Evolutionary conservation across 2,888 invertebrate species (phyloP).

Genomic region (Nasonia oneida): DNA sequence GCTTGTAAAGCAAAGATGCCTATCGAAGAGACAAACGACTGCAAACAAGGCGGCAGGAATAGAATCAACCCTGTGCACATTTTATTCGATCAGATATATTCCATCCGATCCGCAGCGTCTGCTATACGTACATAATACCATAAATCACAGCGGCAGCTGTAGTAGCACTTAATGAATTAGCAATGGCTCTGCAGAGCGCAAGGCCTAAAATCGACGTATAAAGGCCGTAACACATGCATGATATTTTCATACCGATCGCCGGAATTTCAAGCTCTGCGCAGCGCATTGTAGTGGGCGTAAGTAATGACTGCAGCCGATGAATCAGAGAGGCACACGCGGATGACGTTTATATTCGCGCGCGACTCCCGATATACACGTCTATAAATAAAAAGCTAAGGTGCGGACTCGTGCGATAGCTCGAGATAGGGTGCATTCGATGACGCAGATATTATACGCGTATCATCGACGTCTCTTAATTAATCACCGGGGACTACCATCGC

Average conservation of each 20-base stretch:
- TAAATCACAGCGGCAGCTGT: neutral
- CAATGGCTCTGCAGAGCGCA: neutral
- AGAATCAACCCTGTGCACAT: neutral
- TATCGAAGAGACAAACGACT: neutral
- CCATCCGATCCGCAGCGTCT: neutral
- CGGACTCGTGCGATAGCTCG: neutral
- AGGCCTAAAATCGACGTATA: constrained; percentile 47
- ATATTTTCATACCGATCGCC: constrained; percentile 35
- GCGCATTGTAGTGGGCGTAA: constrained; percentile 29
- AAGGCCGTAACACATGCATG: neutral
- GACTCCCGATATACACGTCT: constrained; percentile 29
- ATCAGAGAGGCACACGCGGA: constrained; percentile 3
- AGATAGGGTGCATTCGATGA: constrained; percentile 40
- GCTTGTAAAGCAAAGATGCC: neutral
- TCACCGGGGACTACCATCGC: too few relatives aligned
- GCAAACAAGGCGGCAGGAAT: neutral
- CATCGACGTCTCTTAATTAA: neutral
- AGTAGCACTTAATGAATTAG: constrained; percentile 12
- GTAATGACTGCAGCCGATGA: constrained; percentile 25
- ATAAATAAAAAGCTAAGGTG: constrained; percentile 48
- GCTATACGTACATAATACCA: neutral
- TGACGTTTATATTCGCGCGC: constrained; percentile 5
- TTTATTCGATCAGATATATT: constrained; percentile 6
- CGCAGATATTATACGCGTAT: neutral
- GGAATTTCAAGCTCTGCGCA: constrained; percentile 34